Base-by-base conservation (phyloP, 2,113 vertebrate genomes). In the Eudyptes chrysolophus region DNA sequence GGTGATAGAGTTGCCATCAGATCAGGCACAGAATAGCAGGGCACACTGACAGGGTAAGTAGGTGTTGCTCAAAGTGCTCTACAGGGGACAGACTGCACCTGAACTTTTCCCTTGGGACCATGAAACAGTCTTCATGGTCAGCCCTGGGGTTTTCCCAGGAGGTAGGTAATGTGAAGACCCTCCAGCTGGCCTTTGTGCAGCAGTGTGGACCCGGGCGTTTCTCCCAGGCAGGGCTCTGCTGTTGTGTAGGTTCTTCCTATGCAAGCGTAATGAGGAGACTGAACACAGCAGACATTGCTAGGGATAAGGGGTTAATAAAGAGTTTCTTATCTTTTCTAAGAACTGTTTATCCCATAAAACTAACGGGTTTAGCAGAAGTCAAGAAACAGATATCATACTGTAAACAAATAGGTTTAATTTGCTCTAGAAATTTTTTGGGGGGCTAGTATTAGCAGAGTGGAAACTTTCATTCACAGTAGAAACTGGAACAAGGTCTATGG, bases 271-370 rank as follows among this genome's bases (percentile, higher is more conserved):
- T 0, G 1, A 49, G 22, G 18, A 94, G 21, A 30, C 1, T 26
- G 42, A 77, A 16, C 25, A 46, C 25, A 71, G 75, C 3, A 3
- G 17, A 27, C 61, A 27, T 25, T 55, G 19, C n/a, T 66, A 16
- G 34, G 27, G 34, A n/a, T 38, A 46, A 66, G 22, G 24, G 40
- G 25, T 54, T 87, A 36, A 76, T 68, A 34, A 5, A 71, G 27
- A 21, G 10, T 40, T 74, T 38, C 44, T 65, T 75, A n/a, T 85
- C 60, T 88, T 86, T 80, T 76, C 36, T 22, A 61, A 84, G 42
- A 74, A 62, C n/a, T 93, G 29, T 89, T 81, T 94, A 79, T 90
- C 54, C 32, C 20, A 55, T 84, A 84, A 94, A 96, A 89, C 17
- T 61, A 82, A 60, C 0, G 2, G 61, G 40, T 70, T 95, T 90